phyloP scores from a whole-genome alignment of 2,113 vertebrate species.

The Varanus salvator region DNA sequence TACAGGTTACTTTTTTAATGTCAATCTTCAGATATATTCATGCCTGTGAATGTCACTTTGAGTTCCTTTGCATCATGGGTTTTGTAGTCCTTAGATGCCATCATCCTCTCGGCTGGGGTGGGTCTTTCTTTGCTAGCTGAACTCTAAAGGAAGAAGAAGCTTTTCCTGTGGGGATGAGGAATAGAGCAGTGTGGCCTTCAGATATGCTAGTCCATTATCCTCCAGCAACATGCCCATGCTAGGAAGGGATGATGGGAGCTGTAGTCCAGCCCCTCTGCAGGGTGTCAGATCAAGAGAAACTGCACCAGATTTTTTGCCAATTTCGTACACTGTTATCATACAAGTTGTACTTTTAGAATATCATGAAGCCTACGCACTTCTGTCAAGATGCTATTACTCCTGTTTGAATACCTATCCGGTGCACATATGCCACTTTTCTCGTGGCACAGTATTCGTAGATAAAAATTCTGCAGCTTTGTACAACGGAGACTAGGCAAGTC shows the following conservation, averaged over 20 bases:
- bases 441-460: constrained; percentile 64
- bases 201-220: no score
- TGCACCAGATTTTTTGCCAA: no score
- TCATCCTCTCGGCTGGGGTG: no score
- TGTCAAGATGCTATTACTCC: neutral
- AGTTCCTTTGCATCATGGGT: neutral
- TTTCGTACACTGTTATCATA: no score
- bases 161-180: no score
- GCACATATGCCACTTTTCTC: neutral
- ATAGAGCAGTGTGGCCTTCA: no score
- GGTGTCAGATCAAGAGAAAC: no score
- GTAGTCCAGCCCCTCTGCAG: no score
- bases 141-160: no score
- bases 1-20: neutral
- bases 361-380: neutral
- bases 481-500: constrained; percentile 72
- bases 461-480: constrained; percentile 65
- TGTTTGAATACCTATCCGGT: neutral
- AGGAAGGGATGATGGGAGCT: no score
- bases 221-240: no score
- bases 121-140: no score
- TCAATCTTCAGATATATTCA: neutral
- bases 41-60: neutral
- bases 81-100: neutral
- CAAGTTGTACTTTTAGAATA: neutral